phyloP scores from a whole-genome alignment of 2,888 invertebrate species.

The Eugnorisma glareosa region DNA sequence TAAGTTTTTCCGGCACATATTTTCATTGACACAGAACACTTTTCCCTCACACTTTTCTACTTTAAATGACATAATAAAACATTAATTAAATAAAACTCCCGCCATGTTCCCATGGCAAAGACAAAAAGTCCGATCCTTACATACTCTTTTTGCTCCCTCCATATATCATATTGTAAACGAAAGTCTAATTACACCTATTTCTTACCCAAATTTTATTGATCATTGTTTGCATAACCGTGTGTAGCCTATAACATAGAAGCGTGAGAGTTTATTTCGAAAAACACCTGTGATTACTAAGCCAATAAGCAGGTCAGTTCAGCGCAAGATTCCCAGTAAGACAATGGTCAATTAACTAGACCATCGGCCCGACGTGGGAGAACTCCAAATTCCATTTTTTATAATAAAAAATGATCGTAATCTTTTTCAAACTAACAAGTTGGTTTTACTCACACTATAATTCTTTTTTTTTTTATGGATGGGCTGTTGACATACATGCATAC shows the following conservation, averaged over 20 bases:
- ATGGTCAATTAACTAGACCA: slow-evolving; percentile 87
- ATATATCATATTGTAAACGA: not conserved
- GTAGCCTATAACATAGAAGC: slow-evolving; percentile 72
- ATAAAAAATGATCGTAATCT: slow-evolving; percentile 62
- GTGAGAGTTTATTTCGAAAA: slow-evolving; percentile 87
- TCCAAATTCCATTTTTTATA: slow-evolving; percentile 70
- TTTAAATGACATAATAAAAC: not conserved
- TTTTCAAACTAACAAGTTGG: slow-evolving; percentile 57
- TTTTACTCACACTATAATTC: slow-evolving; percentile 40
- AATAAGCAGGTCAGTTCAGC: slow-evolving; percentile 84
- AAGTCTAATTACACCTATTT: slow-evolving; percentile 21
- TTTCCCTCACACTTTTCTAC: not conserved
- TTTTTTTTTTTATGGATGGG: slow-evolving; percentile 32
- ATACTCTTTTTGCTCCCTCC: not conserved
- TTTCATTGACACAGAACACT: not conserved
- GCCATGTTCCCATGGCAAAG: not conserved
- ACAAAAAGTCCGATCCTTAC: not conserved
- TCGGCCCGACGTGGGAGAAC: slow-evolving; percentile 79
- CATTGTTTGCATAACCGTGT: slow-evolving; percentile 73
- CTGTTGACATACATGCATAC: slow-evolving; percentile 54
- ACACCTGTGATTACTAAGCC: slow-evolving; percentile 82
- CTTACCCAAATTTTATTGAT: slow-evolving; percentile 49
- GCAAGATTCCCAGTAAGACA: slow-evolving; percentile 86
- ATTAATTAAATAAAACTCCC: no score
- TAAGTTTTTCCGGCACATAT: not conserved